These are phyloP conservation scores for Cryptocheilus praepositus DNA, from an alignment of 2,888 invertebrate genomes.

Conservation along the genomic window DNA sequence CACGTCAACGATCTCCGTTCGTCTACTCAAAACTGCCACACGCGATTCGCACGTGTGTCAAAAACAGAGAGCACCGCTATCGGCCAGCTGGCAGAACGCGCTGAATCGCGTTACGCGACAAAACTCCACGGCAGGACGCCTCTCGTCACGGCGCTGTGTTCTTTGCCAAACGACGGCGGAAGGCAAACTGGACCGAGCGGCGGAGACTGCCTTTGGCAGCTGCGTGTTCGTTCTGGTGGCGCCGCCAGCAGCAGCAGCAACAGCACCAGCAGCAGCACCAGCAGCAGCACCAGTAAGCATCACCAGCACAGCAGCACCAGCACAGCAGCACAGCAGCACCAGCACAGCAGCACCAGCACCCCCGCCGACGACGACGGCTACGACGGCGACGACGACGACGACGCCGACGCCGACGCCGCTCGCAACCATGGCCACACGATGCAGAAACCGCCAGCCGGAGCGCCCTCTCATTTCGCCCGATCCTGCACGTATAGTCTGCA, in stretches of 20 bases:
- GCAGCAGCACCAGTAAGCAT: slow-evolving; percentile 1
- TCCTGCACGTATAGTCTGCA: slow-evolving; percentile 33
- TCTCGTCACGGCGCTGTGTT: slow-evolving; percentile 30
- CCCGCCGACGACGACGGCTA: slow-evolving; percentile 31
- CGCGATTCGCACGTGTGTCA: not conserved
- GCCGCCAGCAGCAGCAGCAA: slow-evolving; percentile 26
- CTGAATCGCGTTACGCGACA: slow-evolving; percentile 7
- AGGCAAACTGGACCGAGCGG: slow-evolving; percentile 56
- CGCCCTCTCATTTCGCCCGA: slow-evolving; percentile 49
- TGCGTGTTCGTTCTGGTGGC: slow-evolving; percentile 51
- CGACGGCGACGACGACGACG: slow-evolving; percentile 42
- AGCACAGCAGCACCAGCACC: not conserved
- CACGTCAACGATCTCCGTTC: slow-evolving; percentile 4
- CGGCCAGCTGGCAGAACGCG: too few species aligned
- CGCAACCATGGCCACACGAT: slow-evolving; percentile 49
- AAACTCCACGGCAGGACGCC: slow-evolving; percentile 32
- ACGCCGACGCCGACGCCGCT: slow-evolving; percentile 48
- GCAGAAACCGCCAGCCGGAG: slow-evolving; percentile 43
- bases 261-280: not conserved
- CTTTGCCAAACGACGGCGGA: slow-evolving; percentile 49
- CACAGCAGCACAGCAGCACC: not conserved
- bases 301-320: slow-evolving; percentile 39
- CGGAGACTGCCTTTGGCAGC: slow-evolving; percentile 53
- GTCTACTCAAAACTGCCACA: not conserved
- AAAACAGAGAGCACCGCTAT: not conserved